phyloP scores from a whole-genome alignment of 2,113 vertebrate genomes.

The Strigops habroptila region DNA sequence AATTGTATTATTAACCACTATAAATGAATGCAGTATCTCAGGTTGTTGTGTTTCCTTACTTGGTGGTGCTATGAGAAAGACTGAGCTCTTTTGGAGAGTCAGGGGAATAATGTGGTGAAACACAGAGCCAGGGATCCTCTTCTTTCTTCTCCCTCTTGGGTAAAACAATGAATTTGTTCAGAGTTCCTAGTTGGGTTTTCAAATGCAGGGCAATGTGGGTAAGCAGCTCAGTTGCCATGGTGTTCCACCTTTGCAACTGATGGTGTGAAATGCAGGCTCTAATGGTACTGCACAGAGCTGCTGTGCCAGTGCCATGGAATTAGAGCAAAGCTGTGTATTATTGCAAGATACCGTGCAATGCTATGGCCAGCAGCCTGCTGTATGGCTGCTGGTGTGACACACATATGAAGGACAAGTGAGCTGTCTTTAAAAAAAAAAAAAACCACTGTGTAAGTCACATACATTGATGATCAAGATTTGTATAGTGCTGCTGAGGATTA shows the following conservation, averaged over 20 bases:
- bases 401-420: not conserved
- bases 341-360: not conserved
- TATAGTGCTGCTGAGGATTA: not conserved
- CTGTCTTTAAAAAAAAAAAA: not conserved
- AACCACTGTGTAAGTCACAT: not conserved
- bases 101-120: not conserved
- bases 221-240: constrained; percentile 44
- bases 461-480: not conserved
- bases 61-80: not conserved
- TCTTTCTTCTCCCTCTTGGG: not conserved
- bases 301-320: not conserved
- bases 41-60: not conserved
- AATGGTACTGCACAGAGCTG: not conserved
- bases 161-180: not conserved
- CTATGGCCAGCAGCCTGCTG: not conserved
- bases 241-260: not conserved
- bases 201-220: not conserved
- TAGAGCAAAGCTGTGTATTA: not conserved
- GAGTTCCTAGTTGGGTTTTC: not conserved
- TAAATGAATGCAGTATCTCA: not conserved
- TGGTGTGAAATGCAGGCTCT: not conserved
- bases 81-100: not conserved
- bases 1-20: not conserved
- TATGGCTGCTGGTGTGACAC: not conserved
- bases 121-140: not conserved